Conservation (phyloP, 2,113 vertebrate genomes). For the Plotosus lineatus region DNA sequence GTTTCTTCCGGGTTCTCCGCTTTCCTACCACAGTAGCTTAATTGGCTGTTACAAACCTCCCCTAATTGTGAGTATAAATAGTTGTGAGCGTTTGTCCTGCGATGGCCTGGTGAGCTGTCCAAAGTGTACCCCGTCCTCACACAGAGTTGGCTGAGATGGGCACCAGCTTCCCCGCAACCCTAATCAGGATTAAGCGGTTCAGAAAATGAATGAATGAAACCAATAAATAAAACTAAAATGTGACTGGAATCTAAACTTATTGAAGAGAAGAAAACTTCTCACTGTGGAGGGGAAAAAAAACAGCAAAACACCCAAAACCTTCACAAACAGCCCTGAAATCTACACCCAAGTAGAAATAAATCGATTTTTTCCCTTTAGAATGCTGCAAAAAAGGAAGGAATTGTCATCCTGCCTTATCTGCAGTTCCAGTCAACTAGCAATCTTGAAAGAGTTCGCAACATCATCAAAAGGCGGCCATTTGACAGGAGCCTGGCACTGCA, state of each 20-base stretch:
- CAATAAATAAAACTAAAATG: neutral
- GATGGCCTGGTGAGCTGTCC: no score
- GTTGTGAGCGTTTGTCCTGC: no score
- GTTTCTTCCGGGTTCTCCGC: no score
- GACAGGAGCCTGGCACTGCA: constrained; percentile 93
- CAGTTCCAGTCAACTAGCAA: constrained; percentile 93
- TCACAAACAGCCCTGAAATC: constrained; percentile 66
- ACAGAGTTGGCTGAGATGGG: no score
- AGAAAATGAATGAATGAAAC: no score
- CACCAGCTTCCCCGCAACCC: no score
- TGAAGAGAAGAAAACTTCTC: constrained; percentile 20
- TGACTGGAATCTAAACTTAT: neutral
- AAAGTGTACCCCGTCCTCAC: no score
- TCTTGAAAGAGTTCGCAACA: constrained; percentile 96
- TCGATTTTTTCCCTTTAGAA: constrained; percentile 44
- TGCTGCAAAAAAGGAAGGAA: constrained; percentile 76
- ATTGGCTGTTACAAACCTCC: no score
- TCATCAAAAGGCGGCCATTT: constrained; percentile 96
- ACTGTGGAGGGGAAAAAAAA: neutral
- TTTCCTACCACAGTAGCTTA: no score
- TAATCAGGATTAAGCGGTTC: no score
- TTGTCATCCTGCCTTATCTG: constrained; percentile 85
- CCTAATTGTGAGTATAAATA: no score
- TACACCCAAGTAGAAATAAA: constrained; percentile 66
- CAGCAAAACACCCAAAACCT: constrained; percentile 56